Percentiles rank a stretch among this genome's conserved stretches.
Conservation (phyloP, 2,113 vertebrate genomes). For the Menura novaehollandiae region DNA sequence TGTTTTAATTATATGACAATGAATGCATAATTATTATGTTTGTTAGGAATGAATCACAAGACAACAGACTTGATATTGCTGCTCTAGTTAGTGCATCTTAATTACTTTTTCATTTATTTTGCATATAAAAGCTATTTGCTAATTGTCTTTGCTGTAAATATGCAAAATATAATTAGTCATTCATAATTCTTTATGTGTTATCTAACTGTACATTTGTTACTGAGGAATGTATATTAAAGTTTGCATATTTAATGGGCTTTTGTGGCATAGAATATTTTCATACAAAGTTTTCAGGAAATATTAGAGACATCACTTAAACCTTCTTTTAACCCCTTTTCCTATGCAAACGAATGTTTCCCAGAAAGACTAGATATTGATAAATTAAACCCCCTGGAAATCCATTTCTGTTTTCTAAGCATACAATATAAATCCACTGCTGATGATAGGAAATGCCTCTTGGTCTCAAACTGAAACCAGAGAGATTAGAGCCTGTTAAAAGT, state of each 20-base stretch:
- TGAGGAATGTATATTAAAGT: conserved; percentile 83
- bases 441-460: conserved; percentile 24
- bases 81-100: conserved; percentile 85
- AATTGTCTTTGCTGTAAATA: conserved; percentile 88
- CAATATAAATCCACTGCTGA: conserved; percentile 20
- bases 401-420: conserved; percentile 33
- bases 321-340: conserved; percentile 69
- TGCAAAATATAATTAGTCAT: conserved; percentile 87
- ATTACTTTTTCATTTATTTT: conserved; percentile 90
- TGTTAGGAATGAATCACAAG: conserved; percentile 85
- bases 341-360: conserved; percentile 54
- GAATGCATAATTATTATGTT: conserved; percentile 89
- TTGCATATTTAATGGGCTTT: conserved; percentile 79
- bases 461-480: conserved; percentile 50
- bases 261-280: conserved; percentile 63
- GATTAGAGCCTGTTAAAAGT: conserved; percentile 45
- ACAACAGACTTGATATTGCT: conserved; percentile 85
- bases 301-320: conserved; percentile 60
- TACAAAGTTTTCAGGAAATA: conserved; percentile 75
- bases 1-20: conserved; percentile 89
- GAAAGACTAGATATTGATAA: conserved; percentile 56
- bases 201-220: conserved; percentile 85
- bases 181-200: conserved; percentile 86
- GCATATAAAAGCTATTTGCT: conserved; percentile 89
- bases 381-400: conserved; percentile 23